phyloP scores from a whole-genome alignment of 2,113 vertebrate genomes.

The Cololabis saira region DNA sequence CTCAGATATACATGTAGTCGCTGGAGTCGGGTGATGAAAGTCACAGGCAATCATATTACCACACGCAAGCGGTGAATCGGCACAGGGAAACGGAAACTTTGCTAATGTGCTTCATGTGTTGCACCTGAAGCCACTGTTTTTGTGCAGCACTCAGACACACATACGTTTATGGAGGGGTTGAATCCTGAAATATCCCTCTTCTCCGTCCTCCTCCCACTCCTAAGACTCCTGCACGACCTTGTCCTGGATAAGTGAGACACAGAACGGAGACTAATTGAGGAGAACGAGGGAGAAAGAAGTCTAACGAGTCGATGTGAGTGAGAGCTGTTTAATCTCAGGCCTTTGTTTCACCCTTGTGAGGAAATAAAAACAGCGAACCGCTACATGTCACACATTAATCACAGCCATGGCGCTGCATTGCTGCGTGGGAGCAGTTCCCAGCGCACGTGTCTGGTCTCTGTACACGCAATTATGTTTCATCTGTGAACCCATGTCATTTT shows the following conservation, averaged over 20 bases:
- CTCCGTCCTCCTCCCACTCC: slow-evolving; percentile 33
- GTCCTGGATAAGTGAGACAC: slow-evolving; percentile 53
- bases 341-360: slow-evolving; percentile 63
- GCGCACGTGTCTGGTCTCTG: slow-evolving; percentile 2
- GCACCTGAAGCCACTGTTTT: slow-evolving; percentile 12
- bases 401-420: slow-evolving; percentile 1
- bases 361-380: slow-evolving; percentile 34
- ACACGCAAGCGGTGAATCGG: slow-evolving; percentile 36
- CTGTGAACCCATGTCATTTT: slow-evolving; percentile 16
- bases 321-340: slow-evolving; percentile 65
- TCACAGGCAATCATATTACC: slow-evolving; percentile 71
- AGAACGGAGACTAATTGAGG: slow-evolving; percentile 44
- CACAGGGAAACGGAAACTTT: slow-evolving; percentile 43
- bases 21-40: slow-evolving; percentile 73
- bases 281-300: slow-evolving; percentile 54
- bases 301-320: slow-evolving; percentile 67
- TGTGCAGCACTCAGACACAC: background rate
- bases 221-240: slow-evolving; percentile 70
- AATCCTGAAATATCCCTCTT: slow-evolving; percentile 29
- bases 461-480: slow-evolving; percentile 13
- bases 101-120: slow-evolving; percentile 21
- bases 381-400: slow-evolving; percentile 58
- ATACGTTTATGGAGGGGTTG: slow-evolving; percentile 6
- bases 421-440: background rate
- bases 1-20: slow-evolving; percentile 10